Evolutionary conservation across 2,113 vertebrate species (phyloP).

Genomic region (Brachyhypopomus gauderio): DNA sequence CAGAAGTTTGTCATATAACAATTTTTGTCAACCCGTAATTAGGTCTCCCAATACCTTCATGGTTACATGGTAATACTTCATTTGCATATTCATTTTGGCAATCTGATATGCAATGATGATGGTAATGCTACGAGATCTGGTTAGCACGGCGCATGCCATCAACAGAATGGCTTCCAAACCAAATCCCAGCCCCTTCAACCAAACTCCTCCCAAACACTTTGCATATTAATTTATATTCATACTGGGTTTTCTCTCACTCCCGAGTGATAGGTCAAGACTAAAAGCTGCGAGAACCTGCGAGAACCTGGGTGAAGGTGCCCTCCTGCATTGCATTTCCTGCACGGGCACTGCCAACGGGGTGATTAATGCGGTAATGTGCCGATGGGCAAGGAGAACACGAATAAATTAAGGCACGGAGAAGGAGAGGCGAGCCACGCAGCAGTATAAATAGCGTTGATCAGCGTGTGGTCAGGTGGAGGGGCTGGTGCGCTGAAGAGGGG

Average conservation of each 20-base stretch:
- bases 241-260: not conserved
- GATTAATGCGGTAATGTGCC: conserved; percentile 54
- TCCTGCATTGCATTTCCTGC: conserved; percentile 53
- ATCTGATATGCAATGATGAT: too few species aligned
- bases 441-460: conserved; percentile 68
- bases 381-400: conserved; percentile 29
- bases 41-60: too few species aligned
- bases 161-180: not conserved
- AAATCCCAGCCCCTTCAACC: not conserved
- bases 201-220: too few species aligned
- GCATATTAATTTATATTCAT: not conserved
- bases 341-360: conserved; percentile 32
- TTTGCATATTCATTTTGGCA: too few species aligned
- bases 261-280: too few species aligned
- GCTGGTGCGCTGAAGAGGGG: conserved; percentile 54
- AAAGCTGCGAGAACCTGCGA: too few species aligned
- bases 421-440: not conserved
- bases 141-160: not conserved
- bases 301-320: conserved; percentile 46
- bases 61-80: too few species aligned
- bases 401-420: conserved; percentile 50
- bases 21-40: too few species aligned
- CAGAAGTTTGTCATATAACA: too few species aligned
- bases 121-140: not conserved
- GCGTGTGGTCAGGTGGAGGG: conserved; percentile 1